Evolutionary conservation across 2,888 invertebrate genomes (phyloP), one percentile per base, ranked within the genome.

Genomic region (Oscheius sp.): DNA sequence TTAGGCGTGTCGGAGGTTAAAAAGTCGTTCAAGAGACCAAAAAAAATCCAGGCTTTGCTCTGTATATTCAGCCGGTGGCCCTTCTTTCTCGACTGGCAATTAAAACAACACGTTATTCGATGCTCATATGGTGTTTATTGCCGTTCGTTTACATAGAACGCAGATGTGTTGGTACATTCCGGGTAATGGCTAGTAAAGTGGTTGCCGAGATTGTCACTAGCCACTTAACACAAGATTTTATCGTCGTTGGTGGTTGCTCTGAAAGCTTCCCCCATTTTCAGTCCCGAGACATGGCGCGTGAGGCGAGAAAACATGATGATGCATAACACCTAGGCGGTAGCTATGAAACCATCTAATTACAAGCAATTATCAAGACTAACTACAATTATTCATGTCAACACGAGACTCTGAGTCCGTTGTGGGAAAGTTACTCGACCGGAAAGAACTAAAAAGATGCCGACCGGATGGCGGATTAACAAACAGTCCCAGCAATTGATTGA

Each of bases 141-240:
- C 47, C 62, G 62, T 62, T 62, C 62, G 62, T 62, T 62, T 62
- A 62, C 62, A 62, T 62, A 47, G 62, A 45, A 49, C 62, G 47
- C 62, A 62, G 62, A 62, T 62, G 62, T 62, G 59, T 59, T 59
- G 47, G 62, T 47, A 62, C 62, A 62, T 49, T 62, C 32, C 62
- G 62, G 59, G 62, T 62, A 62, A 62, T 62, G 62, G 62, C 47
- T 62, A 62, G 62, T 62, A 62, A 62, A 62, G 59, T 59, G 59
- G 44, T 30, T 44, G 54, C 54, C 54, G 54, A 54, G 54, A 54
- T 54, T 54, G 54, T 54, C 54, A 36, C 54, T 9, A 14, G 41
- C 33, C 54, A 32, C 33, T 54, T 33, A 54, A 54, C 54, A 54
- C 20, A 12, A 54, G 20, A 36, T 54, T 54, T 54, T 54, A 54